Conservation (phyloP, 2,113 vertebrate genomes). For the Syngnathoides biaculeatus region DNA sequence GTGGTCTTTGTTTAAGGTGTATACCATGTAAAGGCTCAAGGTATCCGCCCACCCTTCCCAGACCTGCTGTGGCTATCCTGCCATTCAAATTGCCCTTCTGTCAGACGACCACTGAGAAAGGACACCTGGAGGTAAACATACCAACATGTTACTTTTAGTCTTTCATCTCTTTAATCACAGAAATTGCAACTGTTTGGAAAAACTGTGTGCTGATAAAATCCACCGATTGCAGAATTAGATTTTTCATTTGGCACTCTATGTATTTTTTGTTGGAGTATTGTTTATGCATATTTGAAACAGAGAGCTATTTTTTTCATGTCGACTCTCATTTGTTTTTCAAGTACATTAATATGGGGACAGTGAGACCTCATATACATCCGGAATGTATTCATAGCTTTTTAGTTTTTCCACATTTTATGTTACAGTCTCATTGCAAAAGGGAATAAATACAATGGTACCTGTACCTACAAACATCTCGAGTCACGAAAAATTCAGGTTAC, state of each 20-base stretch:
- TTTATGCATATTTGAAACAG: not conserved
- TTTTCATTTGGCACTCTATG: not conserved
- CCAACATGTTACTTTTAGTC: not conserved
- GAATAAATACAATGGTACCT: too few relatives aligned
- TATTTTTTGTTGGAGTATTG: not conserved
- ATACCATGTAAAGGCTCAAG: slow-evolving; percentile 94
- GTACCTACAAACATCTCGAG: too few relatives aligned
- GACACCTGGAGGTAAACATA: slow-evolving; percentile 90
- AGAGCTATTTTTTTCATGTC: not conserved
- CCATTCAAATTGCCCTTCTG: slow-evolving; percentile 89
- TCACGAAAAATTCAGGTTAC: too few relatives aligned
- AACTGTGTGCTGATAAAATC: not conserved
- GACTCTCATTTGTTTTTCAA: not conserved
- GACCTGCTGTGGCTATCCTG: slow-evolving; percentile 86
- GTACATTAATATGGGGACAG: too few relatives aligned
- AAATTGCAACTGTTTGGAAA: not conserved
- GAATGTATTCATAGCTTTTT: too few relatives aligned
- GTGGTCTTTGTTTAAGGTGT: slow-evolving; percentile 74
- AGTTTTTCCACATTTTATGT: too few relatives aligned
- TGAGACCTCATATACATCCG: too few relatives aligned
- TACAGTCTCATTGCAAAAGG: too few relatives aligned
- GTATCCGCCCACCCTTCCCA: slow-evolving; percentile 90
- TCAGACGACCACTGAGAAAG: slow-evolving; percentile 89
- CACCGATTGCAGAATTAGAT: not conserved
- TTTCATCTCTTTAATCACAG: not conserved